phyloP scores from a whole-genome alignment of 2,113 vertebrate genomes.

The Elachura formosa region DNA sequence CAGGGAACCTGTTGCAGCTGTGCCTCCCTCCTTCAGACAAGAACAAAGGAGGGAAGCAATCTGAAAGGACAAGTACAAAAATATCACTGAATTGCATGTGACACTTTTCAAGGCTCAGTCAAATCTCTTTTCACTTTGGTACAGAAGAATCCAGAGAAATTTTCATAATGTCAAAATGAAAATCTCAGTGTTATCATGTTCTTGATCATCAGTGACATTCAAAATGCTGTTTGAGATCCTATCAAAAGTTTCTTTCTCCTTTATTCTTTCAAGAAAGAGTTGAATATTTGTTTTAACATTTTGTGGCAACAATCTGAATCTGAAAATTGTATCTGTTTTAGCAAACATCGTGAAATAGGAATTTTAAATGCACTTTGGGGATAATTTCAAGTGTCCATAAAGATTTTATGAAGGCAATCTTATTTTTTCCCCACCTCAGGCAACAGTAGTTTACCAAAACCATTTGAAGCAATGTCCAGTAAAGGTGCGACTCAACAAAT shows the following conservation, averaged over 20 bases:
- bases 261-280: neutral
- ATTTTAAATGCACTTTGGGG: neutral
- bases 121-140: conserved; percentile 3
- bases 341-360: neutral
- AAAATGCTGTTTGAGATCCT: neutral
- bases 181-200: neutral
- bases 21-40: neutral
- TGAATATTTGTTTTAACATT: neutral
- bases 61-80: neutral
- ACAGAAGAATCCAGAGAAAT: neutral
- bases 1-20: neutral
- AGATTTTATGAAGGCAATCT: neutral
- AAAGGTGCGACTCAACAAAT: neutral
- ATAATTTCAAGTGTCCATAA: neutral
- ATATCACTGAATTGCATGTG: neutral
- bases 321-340: neutral
- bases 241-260: neutral
- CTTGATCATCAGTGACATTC: neutral
- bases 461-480: neutral
- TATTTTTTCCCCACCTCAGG: neutral
- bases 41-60: neutral
- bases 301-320: neutral
- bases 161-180: conserved; percentile 29
- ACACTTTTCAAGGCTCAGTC: neutral
- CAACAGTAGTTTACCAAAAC: neutral